phyloP scores from a whole-genome alignment of 2,113 vertebrate species.

The Agapornis roseicollis region DNA sequence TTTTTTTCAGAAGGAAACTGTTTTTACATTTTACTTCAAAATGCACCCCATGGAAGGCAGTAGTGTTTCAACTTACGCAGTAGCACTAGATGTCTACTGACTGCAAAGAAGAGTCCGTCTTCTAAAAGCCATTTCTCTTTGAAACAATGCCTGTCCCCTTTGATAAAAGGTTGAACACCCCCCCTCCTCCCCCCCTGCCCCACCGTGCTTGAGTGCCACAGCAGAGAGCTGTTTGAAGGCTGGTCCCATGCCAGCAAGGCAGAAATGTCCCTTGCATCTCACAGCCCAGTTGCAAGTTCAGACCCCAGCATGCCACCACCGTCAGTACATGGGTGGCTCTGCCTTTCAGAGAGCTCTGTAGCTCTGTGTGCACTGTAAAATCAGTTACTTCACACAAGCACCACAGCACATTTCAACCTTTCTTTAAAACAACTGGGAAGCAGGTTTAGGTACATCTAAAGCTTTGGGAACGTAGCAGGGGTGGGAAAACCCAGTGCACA shows the following conservation, averaged over 20 bases:
- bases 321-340: not conserved
- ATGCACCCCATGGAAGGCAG: not conserved
- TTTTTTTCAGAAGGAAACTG: conserved; percentile 14
- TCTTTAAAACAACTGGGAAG: not conserved
- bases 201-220: accelerated
- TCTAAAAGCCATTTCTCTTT: not conserved
- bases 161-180: not conserved
- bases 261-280: not conserved
- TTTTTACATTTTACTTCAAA: conserved; percentile 58
- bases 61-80: not conserved
- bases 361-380: not conserved
- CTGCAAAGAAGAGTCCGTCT: conserved; percentile 7
- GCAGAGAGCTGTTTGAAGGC: not conserved
- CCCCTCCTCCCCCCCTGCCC: too few relatives aligned
- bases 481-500: accelerated
- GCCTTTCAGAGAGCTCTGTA: not conserved
- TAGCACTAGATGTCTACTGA: conserved; percentile 19
- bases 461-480: not conserved
- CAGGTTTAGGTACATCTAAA: not conserved
- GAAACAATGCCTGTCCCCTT: not conserved
- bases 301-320: not conserved
- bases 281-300: not conserved
- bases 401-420: not conserved
- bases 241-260: not conserved
- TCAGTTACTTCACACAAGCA: not conserved